Evolutionary conservation across 2,888 invertebrate species (phyloP).

Genomic region (Rotaria socialis): DNA sequence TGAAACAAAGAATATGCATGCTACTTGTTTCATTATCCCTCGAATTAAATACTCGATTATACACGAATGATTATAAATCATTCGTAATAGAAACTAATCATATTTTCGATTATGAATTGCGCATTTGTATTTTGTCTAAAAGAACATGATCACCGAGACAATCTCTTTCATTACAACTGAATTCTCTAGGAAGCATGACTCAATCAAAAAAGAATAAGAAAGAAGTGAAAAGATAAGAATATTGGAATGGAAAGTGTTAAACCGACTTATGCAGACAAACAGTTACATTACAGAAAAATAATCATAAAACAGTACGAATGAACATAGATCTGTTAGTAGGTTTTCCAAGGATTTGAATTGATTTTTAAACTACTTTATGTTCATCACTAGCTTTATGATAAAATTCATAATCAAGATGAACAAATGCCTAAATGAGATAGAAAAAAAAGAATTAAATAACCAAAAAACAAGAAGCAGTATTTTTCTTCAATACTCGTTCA

Average conservation of each 20-base stretch:
- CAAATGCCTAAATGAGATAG: constrained; percentile 56
- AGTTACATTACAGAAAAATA: not conserved
- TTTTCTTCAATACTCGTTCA: constrained; percentile 54
- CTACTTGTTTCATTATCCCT: too few relatives aligned
- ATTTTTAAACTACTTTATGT: constrained; percentile 31
- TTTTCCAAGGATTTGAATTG: not conserved
- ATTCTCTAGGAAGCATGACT: not conserved
- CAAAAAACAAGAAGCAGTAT: not conserved
- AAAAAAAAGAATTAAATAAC: not conserved
- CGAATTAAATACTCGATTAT: too few relatives aligned
- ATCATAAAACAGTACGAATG: not conserved
- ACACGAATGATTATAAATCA: too few relatives aligned
- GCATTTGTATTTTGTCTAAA: not conserved
- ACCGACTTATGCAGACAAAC: not conserved
- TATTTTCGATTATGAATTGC: not conserved
- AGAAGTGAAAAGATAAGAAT: not conserved
- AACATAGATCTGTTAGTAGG: not conserved
- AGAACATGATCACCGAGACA: not conserved
- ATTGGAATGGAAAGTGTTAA: too few relatives aligned
- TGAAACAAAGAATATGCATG: too few relatives aligned
- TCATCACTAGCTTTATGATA: constrained; percentile 3
- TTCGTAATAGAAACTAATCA: too few relatives aligned
- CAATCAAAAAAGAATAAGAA: not conserved
- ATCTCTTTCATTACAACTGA: not conserved
- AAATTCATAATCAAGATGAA: constrained; percentile 61